Conservation (phyloP, 2,113 vertebrate genomes). For the Rhinolophus ferrumequinum region DNA sequence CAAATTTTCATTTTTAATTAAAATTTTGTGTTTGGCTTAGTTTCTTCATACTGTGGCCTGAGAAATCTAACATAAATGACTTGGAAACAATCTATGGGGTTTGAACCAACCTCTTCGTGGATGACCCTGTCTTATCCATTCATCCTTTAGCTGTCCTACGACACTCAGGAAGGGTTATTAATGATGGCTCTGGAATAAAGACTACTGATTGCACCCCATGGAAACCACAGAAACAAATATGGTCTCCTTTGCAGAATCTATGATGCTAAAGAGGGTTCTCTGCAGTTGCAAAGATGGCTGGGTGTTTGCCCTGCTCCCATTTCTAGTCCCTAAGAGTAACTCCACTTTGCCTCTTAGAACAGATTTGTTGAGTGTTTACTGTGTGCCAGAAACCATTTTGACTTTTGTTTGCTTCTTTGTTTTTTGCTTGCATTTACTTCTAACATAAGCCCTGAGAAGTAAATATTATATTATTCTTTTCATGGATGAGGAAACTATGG, state of each 20-base stretch:
- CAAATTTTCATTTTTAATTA: slow-evolving; percentile 51
- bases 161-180: neutral
- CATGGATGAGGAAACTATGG: neutral
- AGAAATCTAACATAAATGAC: neutral
- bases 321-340: neutral
- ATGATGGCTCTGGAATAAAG: neutral
- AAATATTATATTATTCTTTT: slow-evolving; percentile 3
- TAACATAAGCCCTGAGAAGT: neutral
- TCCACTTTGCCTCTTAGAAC: neutral
- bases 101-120: neutral
- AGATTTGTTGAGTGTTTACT: neutral
- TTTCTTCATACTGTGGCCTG: neutral
- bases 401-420: neutral
- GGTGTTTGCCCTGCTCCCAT: neutral
- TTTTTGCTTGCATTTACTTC: neutral
- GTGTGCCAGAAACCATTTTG: neutral
- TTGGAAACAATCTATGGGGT: neutral
- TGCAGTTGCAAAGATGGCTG: neutral
- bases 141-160: neutral
- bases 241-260: neutral
- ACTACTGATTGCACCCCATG: neutral
- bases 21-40: slow-evolving; percentile 46
- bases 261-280: neutral
- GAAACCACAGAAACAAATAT: neutral
- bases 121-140: neutral